Evolutionary conservation across 2,797 vertebrate species (phyloP), one percentile per base, ranked within the genome.

Genomic region (Lacerta agilis): DNA sequence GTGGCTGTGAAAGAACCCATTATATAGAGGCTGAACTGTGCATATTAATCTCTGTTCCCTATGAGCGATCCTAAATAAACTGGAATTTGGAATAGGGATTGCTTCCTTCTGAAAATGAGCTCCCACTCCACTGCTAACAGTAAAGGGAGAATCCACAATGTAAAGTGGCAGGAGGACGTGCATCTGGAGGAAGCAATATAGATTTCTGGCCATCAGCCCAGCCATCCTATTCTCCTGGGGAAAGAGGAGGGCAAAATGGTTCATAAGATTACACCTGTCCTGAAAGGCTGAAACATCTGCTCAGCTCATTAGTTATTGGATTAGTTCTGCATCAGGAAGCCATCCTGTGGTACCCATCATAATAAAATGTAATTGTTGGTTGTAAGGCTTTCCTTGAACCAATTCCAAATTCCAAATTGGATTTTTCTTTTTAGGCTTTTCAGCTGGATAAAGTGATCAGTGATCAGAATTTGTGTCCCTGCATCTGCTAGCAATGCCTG

Each of bases 181-280:
- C 3, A 88, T 41, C 43, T 82, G 91, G 61, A 94, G 88, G 49
- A 29, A 83, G 90, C 85, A 87, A 29, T 81, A 88, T 77, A 33
- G 79, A 72, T 2, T 29, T 89, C 85, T 94, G 90, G 93, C 87
- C 13, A 69, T 92, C 55, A 85, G 84, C 76, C 87, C 87, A 93
- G 86, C 81, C 73, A 86, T 64, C 2, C n/a, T 91, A 91, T 90
- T 92, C 89, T 88, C 49, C 29, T 91, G 72, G 81, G 69, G 86
- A 88, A 86, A 33, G 49, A 81, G n/a, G 72, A 58, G 64, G 80
- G 88, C 18, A 88, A 86, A 90, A 79, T 1, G 5, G 84, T 89
- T 82, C 87, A 88, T 29, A 78, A 92, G 82, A 87, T 92, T 94
- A 95, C 88, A 95, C 93, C 90, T 95, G 93, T 86, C 27, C 86